phyloP scores from a whole-genome alignment of 2,888 invertebrate genomes.

The Octonoba sinensis region DNA sequence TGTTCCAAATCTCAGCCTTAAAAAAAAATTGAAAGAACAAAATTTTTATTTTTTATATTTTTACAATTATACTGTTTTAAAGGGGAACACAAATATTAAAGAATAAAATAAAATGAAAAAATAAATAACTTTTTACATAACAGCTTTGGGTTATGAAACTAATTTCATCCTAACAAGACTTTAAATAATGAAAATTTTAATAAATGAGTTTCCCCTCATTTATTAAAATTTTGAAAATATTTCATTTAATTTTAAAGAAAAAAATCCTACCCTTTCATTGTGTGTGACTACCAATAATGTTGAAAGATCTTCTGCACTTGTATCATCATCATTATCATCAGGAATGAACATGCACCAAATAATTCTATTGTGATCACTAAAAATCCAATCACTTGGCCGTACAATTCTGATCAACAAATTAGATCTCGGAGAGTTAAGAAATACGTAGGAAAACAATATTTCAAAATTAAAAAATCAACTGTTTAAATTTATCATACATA shows the following conservation, averaged over 20 bases:
- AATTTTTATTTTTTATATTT: too few species aligned
- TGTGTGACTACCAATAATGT: conserved; percentile 86
- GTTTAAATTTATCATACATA: too few species aligned
- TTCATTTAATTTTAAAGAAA: background rate
- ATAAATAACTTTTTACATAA: too few species aligned
- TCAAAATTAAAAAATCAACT: background rate
- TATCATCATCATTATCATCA: conserved; percentile 73
- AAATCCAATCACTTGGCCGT: conserved; percentile 74
- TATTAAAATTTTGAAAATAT: background rate
- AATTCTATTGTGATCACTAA: conserved; percentile 78
- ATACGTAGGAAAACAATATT: background rate
- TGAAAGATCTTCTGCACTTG: conserved; percentile 76
- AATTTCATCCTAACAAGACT: too few species aligned
- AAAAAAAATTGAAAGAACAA: background rate
- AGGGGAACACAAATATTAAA: too few species aligned
- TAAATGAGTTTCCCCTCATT: background rate
- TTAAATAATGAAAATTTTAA: too few species aligned
- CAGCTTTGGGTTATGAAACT: too few species aligned
- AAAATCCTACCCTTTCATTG: conserved; percentile 76
- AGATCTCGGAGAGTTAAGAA: conserved; percentile 37
- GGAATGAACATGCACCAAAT: conserved; percentile 96
- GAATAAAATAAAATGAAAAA: too few species aligned
- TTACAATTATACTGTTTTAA: too few species aligned
- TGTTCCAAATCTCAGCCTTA: conserved; percentile 75
- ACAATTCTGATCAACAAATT: conserved; percentile 74